Base-by-base conservation (phyloP, 1,140 invertebrate species). In the Campodea augens region DNA sequence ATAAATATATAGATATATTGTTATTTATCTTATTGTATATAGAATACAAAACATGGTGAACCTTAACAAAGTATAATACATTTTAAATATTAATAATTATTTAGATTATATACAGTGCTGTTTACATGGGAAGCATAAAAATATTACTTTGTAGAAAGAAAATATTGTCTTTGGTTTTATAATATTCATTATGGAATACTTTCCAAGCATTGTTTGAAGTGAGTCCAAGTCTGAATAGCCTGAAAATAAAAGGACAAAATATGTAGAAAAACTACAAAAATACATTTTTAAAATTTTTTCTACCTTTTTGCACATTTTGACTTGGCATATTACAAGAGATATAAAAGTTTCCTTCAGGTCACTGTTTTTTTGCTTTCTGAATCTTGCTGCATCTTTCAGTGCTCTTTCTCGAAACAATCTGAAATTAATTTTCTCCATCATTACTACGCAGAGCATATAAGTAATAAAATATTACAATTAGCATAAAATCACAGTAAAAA, bases 271-370 rank as follows among this genome's bases (percentile, higher is more conserved):
- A 25, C 15, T 18, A 20, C 10, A 12, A 5, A 36, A 23, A 15
- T 46, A 2, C 21, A 45, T 5, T 22, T 12, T 36, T 15, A 19
- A 21, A 19, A 25, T 21, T 40, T 38, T 39, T 49, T 27, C 55
- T 64, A 84, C 81, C 75, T 83, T 84, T 68, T 76, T 78, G 43
- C 79, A 75, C 53, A 78, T 70, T 65, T 84, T 83, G 43, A 82
- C 75, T 63, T 85, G 81, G 51, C 84, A 62, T 42, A 77, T 68
- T 43, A 81, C 78, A 60, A 81, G 84, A 49, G 69, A 71, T 27
- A 74, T 72, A 41, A 85, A 69, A 12, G 80, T 79, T 59, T 87
- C 81, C 55, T 75, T 74, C 5, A 87, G 59, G 60, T 85, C 81
- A 40, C 72, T 67, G 19, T 74, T 72, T 64, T 84, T 85, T 58